Percentiles rank a stretch among this genome's conserved stretches.
phyloP scores from a whole-genome alignment of 92 coral and sea anemone species.

The Anthopleura xanthogrammica region DNA sequence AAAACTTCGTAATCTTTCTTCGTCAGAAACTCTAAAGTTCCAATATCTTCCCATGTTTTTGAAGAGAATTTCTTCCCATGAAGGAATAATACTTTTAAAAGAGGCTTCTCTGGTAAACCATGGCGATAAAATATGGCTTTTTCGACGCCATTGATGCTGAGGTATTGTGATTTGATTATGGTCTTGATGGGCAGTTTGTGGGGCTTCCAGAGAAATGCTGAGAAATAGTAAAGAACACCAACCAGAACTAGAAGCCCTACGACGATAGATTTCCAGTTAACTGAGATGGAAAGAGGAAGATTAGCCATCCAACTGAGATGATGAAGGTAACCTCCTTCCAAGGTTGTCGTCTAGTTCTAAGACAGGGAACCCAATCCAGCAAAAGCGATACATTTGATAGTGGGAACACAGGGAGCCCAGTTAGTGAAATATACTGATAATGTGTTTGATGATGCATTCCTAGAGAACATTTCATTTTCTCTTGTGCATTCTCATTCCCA shows the following conservation, averaged over 20 bases:
- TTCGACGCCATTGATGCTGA: slow-evolving; percentile 43
- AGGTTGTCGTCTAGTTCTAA: not conserved
- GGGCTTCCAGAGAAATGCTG: slow-evolving; percentile 24
- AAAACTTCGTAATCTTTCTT: slow-evolving; percentile 61
- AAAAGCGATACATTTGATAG: too few relatives aligned
- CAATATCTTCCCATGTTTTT: slow-evolving; percentile 65
- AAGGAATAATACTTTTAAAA: slow-evolving; percentile 50
- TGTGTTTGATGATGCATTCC: too few relatives aligned
- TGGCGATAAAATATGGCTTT: slow-evolving; percentile 68
- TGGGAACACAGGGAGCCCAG: slow-evolving; percentile 17
- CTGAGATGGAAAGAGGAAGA: slow-evolving; percentile 44
- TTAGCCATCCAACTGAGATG: slow-evolving; percentile 48
- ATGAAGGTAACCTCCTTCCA: not conserved
- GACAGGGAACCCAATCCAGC: too few relatives aligned
- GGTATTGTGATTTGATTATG: slow-evolving; percentile 17
- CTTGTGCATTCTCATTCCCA: too few relatives aligned
- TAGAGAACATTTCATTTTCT: too few relatives aligned
- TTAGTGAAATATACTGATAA: not conserved
- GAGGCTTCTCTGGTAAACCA: slow-evolving; percentile 39
- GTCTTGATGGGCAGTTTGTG: not conserved
- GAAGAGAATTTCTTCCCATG: slow-evolving; percentile 79
- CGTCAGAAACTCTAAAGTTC: slow-evolving; percentile 62
- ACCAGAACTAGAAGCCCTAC: slow-evolving; percentile 23
- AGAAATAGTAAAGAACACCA: slow-evolving; percentile 25
- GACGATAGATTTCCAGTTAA: slow-evolving; percentile 54